Base-by-base conservation (phyloP, 2,797 vertebrate species). In the Artibeus lituratus region DNA sequence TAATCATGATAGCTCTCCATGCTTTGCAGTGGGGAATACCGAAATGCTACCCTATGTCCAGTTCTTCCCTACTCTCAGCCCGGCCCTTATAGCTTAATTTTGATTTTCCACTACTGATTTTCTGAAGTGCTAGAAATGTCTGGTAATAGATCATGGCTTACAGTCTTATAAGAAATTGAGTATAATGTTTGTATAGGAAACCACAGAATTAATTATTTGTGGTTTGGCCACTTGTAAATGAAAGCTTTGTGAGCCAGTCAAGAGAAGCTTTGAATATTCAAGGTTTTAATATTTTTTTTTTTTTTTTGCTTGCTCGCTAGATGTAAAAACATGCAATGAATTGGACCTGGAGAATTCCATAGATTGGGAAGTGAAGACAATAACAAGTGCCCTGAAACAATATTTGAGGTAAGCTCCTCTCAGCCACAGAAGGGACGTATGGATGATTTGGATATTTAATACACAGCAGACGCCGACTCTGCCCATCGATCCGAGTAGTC, bases 341-440 rank as follows among this genome's bases (percentile, higher is more conserved):
- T 97, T 99, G 97, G 99, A 99, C 97, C 98, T 99, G 97, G 99
- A 99, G 94, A 97, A 98, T 86, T 99, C 98, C 9, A 97, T 98
- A 15, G 99, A 99, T 37, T 99, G 99, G 99, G 99, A 99, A 84
- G 98, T 99, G 69, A 99, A 99, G 98, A 99, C 99, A 8, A 99
- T 99, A 97, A 99, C 99, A 2, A 99, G 99, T 97, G 98, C 99
- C 95, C 98, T 99, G 97, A 99, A 99, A 95, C 99, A 99, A 24
- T 99, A 99, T 98, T 98, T 99, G 94, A 99, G 99, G 99, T 99
- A 97, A 98, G 98, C 47, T 55, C 4, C 47, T 82, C 37, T 39
- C 14, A 22, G 49, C 12, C 3, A 18, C 0, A 1, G 57, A 55
- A 59, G n/a, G 19, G 26, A 37, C 5, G 6, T 8, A 0, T 8